Base-by-base conservation (phyloP, 2,888 invertebrate species). In the Drosophila birchii region DNA sequence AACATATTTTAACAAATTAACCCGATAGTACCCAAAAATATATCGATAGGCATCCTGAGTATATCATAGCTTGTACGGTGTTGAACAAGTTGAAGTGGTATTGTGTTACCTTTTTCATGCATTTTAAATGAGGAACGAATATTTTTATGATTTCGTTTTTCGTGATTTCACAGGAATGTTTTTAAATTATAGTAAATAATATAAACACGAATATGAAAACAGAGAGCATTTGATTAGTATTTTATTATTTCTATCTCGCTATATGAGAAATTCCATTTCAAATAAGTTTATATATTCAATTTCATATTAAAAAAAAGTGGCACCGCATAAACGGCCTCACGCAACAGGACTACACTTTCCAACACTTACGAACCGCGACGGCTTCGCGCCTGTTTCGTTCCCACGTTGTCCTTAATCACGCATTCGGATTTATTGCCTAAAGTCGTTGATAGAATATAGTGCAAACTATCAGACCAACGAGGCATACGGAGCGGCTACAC, bases 351-450 rank as follows among this genome's bases (percentile, higher is more conserved):
- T 43, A n/a, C 60, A 14, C n/a, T 60, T 16, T 23, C 57, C 60
- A 60, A 60, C 60, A 60, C 60, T 60, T 32, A 20, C 60, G 9
- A n/a, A 56, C 26, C 29, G 57, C 29, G n/a, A 32, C n/a, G 60
- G 20, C 59, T 29, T 59, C 56, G 51, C 57, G 39, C 56, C 39
- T 20, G 54, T 20, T 55, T 56, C 57, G 60, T 61, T 61, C 12
- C 60, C 60, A 61, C 60, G 60, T 34, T 32, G 60, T 61, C 60
- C 59, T 61, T 38, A 23, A 61, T 61, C 59, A 26, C 59, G 60
- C 60, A 43, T 58, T 61, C 11, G 34, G 23, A 43, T 59, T 14
- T 18, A 41, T 16, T 23, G n/a, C 12, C 41, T 12, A 18, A 14
- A 8, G 0, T 2, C 5, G 32, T 9, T 32, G 41, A 34, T 41